Percentiles rank a stretch among this genome's conserved stretches.
These are phyloP conservation scores for Lophochroa leadbeateri DNA, from an alignment of 2,113 vertebrate genomes.

Conservation along the genomic window DNA sequence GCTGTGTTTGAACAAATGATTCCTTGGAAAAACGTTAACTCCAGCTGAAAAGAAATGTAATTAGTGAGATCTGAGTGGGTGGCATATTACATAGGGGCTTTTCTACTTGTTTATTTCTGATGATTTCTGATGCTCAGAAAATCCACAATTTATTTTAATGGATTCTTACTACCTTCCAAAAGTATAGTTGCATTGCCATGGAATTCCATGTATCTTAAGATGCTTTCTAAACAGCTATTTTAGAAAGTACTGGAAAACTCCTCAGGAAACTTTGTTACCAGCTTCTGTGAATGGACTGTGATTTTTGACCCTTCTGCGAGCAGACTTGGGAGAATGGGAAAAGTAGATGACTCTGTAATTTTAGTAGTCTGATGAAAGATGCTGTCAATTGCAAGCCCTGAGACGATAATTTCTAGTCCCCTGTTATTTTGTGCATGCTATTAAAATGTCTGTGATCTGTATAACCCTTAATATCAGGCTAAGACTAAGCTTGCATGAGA, in stretches of 20 bases:
- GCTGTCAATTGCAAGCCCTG: neutral
- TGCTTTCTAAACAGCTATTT: neutral
- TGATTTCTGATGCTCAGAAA: neutral
- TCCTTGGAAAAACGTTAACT: neutral
- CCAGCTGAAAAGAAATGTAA: neutral
- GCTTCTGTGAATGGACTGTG: neutral
- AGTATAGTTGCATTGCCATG: neutral
- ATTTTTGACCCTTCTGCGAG: neutral
- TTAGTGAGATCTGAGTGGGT: neutral
- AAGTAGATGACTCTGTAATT: neutral
- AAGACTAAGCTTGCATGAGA: neutral
- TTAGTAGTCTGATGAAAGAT: constrained; percentile 19
- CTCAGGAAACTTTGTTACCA: neutral
- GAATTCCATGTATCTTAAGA: neutral
- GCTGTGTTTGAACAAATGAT: neutral
- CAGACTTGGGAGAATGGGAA: neutral
- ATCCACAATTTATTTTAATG: neutral
- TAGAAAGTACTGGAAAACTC: neutral
- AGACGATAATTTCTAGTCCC: neutral
- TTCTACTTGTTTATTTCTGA: neutral
- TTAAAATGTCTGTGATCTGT: neutral
- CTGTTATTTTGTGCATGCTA: neutral
- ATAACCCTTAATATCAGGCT: neutral
- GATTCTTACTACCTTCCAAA: neutral
- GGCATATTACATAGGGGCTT: neutral